Conservation (phyloP, 2,888 invertebrate genomes). For the Rhimphoctona megacephalus region DNA sequence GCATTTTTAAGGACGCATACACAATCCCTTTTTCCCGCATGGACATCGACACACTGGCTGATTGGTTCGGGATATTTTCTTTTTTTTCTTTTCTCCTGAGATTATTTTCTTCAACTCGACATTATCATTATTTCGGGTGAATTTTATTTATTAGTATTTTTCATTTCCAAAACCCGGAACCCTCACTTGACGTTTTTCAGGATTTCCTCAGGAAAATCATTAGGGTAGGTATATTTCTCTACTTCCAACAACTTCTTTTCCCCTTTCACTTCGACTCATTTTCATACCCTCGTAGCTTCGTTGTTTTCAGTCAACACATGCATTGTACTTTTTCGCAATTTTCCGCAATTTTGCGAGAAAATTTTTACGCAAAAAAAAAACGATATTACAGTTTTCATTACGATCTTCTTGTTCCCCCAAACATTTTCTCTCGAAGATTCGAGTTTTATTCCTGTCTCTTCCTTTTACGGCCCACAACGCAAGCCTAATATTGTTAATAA, state of each 20-base stretch:
- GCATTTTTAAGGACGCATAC: constrained; percentile 51
- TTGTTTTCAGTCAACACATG: constrained; percentile 82
- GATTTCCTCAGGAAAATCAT: constrained; percentile 10
- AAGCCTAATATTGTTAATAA: constrained; percentile 67
- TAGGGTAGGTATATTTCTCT: constrained; percentile 47
- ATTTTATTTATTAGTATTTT: constrained; percentile 12
- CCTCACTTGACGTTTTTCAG: constrained; percentile 51
- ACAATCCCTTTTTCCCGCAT: constrained; percentile 29
- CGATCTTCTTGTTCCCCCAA: neutral
- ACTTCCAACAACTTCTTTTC: neutral
- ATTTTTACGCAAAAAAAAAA: no score
- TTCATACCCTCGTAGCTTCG: constrained; percentile 68
- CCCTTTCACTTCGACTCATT: constrained; percentile 38
- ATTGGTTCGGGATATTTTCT: constrained; percentile 36
- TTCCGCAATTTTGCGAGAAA: no score
- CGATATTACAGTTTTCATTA: constrained; percentile 73
- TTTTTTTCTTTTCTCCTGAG: neutral
- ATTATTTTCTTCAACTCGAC: constrained; percentile 10
- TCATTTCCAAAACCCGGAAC: constrained; percentile 36
- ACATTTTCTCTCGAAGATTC: constrained; percentile 53
- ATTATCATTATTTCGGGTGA: neutral
- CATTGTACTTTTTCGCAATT: constrained; percentile 80
- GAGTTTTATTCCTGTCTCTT: constrained; percentile 23
- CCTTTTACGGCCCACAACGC: constrained; percentile 33
- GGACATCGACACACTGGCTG: constrained; percentile 67